phyloP scores from a whole-genome alignment of 2,113 vertebrate species.

The Zosterops borbonicus region DNA sequence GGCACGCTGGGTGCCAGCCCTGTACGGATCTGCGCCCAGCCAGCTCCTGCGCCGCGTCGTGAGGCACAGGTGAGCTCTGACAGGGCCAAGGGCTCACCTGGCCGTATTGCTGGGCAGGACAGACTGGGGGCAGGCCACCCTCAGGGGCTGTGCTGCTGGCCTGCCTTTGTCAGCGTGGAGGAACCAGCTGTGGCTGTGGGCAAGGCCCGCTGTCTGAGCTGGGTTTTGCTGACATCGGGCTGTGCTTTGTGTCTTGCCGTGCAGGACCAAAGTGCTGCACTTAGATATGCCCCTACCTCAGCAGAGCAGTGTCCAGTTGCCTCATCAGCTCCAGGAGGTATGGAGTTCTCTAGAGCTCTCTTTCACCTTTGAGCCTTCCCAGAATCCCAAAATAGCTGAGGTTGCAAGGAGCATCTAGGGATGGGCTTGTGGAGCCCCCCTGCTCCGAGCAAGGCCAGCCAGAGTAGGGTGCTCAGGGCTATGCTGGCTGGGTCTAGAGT shows the following conservation, averaged over 20 bases:
- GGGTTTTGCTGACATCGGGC: not conserved
- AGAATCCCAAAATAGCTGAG: not conserved
- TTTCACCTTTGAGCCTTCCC: not conserved
- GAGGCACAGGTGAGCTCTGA: slow-evolving; percentile 78
- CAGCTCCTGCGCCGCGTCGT: slow-evolving; percentile 76
- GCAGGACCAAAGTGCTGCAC: not conserved
- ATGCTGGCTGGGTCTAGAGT: not conserved
- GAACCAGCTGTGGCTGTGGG: not conserved
- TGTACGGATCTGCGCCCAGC: slow-evolving; percentile 80
- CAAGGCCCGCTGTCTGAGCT: rapidly evolving
- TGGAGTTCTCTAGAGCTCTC: not conserved
- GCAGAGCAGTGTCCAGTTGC: not conserved
- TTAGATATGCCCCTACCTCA: not conserved
- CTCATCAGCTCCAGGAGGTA: not conserved
- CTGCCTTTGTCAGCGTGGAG: not conserved
- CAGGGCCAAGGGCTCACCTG: not conserved
- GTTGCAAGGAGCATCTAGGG: not conserved
- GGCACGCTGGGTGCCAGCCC: slow-evolving; percentile 63
- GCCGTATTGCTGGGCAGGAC: not conserved
- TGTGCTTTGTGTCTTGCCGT: not conserved
- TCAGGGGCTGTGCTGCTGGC: not conserved
- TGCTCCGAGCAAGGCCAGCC: not conserved
- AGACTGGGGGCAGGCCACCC: rapidly evolving
- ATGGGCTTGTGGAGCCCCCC: not conserved
- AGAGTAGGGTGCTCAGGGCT: not conserved